phyloP scores from a whole-genome alignment of 2,797 vertebrate species.

The Carduelis carduelis region DNA sequence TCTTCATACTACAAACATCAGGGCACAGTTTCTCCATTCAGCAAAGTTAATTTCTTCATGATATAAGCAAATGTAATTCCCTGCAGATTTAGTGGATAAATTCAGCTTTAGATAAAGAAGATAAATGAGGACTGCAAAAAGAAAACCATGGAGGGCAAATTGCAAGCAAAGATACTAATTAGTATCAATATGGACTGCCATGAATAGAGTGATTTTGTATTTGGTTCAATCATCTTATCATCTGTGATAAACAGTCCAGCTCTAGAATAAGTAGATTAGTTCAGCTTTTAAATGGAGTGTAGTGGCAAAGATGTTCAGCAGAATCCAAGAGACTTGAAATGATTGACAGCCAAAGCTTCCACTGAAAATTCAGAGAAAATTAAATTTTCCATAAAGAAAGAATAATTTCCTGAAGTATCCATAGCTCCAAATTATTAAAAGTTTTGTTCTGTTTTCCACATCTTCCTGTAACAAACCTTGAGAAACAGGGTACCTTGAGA shows the following conservation, averaged over 20 bases:
- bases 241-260: not conserved
- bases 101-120: not conserved
- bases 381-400: not conserved
- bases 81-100: not conserved
- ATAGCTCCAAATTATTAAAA: not conserved
- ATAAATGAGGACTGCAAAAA: not conserved
- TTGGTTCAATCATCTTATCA: not conserved
- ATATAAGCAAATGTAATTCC: not conserved
- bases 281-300: not conserved
- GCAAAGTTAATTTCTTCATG: not conserved
- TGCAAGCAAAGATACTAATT: not conserved
- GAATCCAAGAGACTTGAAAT: not conserved
- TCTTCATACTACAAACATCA: not conserved
- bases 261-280: not conserved
- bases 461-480: not conserved
- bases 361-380: not conserved
- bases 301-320: not conserved
- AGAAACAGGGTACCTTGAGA: not conserved
- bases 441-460: not conserved
- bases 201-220: not conserved
- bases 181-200: not conserved
- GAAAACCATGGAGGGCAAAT: not conserved
- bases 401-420: not conserved
- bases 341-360: not conserved
- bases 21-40: not conserved